These are phyloP conservation scores for Phymanthus crucifer DNA, from an alignment of 92 coral and sea anemone species.

Conservation along the genomic window DNA sequence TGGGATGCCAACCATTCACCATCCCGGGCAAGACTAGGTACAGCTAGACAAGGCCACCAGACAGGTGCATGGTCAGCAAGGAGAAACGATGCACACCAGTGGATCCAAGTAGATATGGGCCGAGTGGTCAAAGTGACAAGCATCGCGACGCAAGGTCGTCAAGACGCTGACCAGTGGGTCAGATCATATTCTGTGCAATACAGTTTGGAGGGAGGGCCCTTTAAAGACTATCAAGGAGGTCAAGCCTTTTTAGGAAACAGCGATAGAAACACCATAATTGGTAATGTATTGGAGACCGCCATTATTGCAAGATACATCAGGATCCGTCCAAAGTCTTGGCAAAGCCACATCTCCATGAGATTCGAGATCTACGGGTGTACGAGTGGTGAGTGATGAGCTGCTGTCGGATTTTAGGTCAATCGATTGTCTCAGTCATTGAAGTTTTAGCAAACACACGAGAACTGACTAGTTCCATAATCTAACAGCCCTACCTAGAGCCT, in stretches of 20 bases:
- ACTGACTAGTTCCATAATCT: too few species aligned
- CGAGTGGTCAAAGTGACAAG: too few species aligned
- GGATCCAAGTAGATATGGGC: too few species aligned
- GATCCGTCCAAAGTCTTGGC: slow-evolving; percentile 15
- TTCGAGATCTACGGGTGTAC: slow-evolving; percentile 6
- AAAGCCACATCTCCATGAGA: neutral
- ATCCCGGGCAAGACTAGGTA: slow-evolving; percentile 23
- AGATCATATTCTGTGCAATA: too few species aligned
- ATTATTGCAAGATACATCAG: slow-evolving; percentile 15
- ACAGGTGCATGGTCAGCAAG: neutral
- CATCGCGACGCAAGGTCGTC: too few species aligned
- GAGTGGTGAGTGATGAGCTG: slow-evolving; percentile 9
- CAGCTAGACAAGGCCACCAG: neutral
- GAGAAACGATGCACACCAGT: too few species aligned
- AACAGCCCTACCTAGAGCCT: too few species aligned
- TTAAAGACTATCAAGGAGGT: neutral
- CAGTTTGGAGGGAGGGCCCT: neutral
- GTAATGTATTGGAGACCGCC: slow-evolving; percentile 1
- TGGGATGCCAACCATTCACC: slow-evolving; percentile 19
- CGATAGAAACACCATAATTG: slow-evolving; percentile 3
- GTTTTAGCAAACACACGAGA: too few species aligned
- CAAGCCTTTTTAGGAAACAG: neutral
- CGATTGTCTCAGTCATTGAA: too few species aligned
- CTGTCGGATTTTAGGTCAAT: too few species aligned
- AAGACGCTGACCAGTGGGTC: too few species aligned